Percentiles rank a stretch among this genome's conserved stretches.
Evolutionary conservation across 2,888 invertebrate species (phyloP).

Genomic region (Crossocerus cetratus): DNA sequence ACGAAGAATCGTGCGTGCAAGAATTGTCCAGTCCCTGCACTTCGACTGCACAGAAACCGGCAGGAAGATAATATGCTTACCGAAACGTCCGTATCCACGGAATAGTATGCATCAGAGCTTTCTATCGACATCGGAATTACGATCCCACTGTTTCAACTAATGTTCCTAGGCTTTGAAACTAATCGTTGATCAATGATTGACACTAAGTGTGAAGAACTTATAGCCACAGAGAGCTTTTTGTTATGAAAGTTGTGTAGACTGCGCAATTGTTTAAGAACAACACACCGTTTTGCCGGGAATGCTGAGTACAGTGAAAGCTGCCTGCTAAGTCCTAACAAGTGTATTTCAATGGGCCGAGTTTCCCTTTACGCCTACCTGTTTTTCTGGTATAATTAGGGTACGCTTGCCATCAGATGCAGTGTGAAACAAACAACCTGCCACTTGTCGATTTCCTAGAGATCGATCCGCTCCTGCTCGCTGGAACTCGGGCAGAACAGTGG

Average conservation of each 20-base stretch:
- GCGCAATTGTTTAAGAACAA: too few relatives aligned
- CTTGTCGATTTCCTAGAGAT: background rate
- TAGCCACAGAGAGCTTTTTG: too few relatives aligned
- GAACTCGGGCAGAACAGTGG: background rate
- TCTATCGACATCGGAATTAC: too few relatives aligned
- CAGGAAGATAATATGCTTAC: background rate
- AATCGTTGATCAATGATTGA: too few relatives aligned
- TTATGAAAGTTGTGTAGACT: too few relatives aligned
- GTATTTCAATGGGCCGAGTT: slow-evolving; percentile 31
- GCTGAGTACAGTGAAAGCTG: slow-evolving; percentile 33
- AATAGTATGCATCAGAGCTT: too few relatives aligned
- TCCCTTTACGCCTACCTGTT: slow-evolving; percentile 39
- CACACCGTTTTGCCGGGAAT: slow-evolving; percentile 1
- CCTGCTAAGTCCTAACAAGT: slow-evolving; percentile 3
- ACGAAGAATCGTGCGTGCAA: background rate
- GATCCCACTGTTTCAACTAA: too few relatives aligned
- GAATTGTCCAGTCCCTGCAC: background rate
- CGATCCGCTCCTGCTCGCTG: background rate
- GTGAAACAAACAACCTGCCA: background rate
- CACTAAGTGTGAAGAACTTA: too few relatives aligned
- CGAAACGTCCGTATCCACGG: background rate
- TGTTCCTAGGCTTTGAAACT: too few relatives aligned
- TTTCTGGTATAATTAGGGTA: slow-evolving; percentile 26
- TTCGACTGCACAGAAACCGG: background rate
- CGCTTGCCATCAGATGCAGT: slow-evolving; percentile 5